Evolutionary conservation across 92 coral and sea anemone species (phyloP).

Genomic region (Parazoanthus swiftii): DNA sequence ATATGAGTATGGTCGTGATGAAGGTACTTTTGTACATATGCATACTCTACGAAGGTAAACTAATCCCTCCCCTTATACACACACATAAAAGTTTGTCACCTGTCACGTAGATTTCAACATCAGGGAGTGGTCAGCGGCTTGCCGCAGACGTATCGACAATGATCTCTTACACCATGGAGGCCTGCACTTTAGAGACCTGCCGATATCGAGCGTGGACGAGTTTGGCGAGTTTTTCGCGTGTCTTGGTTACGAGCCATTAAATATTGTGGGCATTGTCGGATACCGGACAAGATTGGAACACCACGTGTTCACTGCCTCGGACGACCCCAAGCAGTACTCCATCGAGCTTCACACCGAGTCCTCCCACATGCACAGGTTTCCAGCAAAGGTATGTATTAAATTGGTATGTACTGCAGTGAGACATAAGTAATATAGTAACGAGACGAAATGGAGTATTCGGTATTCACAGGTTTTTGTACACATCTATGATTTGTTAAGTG

Average conservation of each 20-base stretch:
- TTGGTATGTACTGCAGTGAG: neutral
- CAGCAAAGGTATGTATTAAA: conserved; percentile 3
- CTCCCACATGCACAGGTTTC: conserved; percentile 43
- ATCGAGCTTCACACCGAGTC: conserved; percentile 43
- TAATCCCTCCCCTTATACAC: neutral
- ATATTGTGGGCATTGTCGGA: conserved; percentile 34
- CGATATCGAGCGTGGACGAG: conserved; percentile 31
- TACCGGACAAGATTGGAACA: conserved; percentile 13
- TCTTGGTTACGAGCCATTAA: conserved; percentile 30
- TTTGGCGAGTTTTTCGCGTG: conserved; percentile 22
- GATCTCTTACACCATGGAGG: conserved; percentile 4
- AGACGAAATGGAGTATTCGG: neutral
- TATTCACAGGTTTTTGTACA: neutral
- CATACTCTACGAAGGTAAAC: neutral
- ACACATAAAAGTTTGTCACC: neutral
- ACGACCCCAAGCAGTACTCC: conserved; percentile 32
- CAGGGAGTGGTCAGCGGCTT: conserved; percentile 36
- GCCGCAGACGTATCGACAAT: conserved; percentile 8
- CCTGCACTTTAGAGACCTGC: conserved; percentile 28
- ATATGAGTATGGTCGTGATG: too few relatives aligned
- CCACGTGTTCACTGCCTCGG: conserved; percentile 36
- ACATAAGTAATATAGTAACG: too few relatives aligned
- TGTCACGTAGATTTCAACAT: neutral
- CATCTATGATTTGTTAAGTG: too few relatives aligned
- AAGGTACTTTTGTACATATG: neutral